These are phyloP conservation scores for Drosophila mercatorum DNA, from an alignment of 2,888 invertebrate genomes.

Conservation along the genomic window DNA sequence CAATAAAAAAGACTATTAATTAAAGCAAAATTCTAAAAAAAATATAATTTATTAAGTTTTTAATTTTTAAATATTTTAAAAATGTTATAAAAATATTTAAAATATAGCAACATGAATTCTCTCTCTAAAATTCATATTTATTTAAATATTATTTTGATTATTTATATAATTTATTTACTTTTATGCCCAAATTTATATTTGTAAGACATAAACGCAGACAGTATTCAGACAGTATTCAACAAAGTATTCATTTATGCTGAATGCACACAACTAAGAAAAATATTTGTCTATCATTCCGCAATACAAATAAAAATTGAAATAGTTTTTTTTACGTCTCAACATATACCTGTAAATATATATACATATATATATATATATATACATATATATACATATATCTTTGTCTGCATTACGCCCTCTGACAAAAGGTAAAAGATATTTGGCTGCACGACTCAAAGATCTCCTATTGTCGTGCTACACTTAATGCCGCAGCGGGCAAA, in stretches of 20 bases:
- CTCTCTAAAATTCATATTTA: too few species aligned
- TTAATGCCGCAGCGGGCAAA: conserved; percentile 13
- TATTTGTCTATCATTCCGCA: not conserved
- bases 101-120: too few species aligned
- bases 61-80: too few species aligned
- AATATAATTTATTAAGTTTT: too few species aligned
- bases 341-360: not conserved
- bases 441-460: conserved; percentile 23
- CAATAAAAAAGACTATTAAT: too few species aligned
- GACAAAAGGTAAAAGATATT: conserved; percentile 4
- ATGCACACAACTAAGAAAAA: not conserved
- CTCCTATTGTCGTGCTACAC: conserved; percentile 26
- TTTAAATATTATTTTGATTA: not conserved
- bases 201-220: not conserved
- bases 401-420: not conserved
- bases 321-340: not conserved
- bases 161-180: not conserved
- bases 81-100: too few species aligned
- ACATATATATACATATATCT: not conserved
- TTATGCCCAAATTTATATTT: not conserved
- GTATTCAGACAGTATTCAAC: not conserved
- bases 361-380: not conserved
- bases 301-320: conserved; percentile 1
- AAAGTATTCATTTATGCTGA: not conserved
- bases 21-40: too few species aligned